Percentiles rank a stretch among this genome's conserved stretches.
Evolutionary conservation across 2,797 vertebrate genomes (phyloP).

Genomic region (Xiphophorus birchmanni): DNA sequence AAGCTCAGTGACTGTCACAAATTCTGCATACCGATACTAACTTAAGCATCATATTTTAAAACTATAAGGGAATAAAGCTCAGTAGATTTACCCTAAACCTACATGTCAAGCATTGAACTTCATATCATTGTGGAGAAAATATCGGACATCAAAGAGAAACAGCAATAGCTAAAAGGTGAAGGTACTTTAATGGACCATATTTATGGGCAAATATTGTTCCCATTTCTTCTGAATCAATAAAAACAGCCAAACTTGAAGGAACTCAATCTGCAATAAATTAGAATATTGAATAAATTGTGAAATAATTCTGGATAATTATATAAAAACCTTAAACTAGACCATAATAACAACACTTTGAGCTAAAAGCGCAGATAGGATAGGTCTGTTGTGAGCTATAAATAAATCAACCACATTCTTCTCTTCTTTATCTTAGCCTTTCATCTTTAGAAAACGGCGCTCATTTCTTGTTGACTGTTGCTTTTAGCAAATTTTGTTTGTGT

Average conservation of each 20-base stretch:
- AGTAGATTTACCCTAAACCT: background rate
- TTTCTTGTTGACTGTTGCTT: background rate
- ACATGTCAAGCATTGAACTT: background rate
- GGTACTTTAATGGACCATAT: background rate
- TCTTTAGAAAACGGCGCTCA: background rate
- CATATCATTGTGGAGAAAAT: background rate
- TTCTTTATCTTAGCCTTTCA: slow-evolving; percentile 20
- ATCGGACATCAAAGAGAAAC: background rate
- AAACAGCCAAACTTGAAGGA: background rate
- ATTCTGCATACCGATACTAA: background rate
- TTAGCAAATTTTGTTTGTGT: slow-evolving; percentile 4
- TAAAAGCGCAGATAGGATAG: background rate
- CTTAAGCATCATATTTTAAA: background rate
- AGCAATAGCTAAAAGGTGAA: background rate
- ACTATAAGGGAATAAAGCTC: background rate
- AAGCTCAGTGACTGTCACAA: background rate
- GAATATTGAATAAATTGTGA: background rate
- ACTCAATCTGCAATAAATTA: background rate
- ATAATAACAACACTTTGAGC: background rate
- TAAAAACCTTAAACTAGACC: background rate
- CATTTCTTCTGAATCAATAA: background rate
- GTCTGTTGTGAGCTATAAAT: background rate
- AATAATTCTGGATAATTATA: background rate
- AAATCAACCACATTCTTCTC: background rate
- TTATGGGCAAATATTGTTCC: background rate